Evolutionary conservation across 2,888 invertebrate genomes (phyloP), one percentile per base, ranked within the genome.

Genomic region (Caenorhabditis imperialis): DNA sequence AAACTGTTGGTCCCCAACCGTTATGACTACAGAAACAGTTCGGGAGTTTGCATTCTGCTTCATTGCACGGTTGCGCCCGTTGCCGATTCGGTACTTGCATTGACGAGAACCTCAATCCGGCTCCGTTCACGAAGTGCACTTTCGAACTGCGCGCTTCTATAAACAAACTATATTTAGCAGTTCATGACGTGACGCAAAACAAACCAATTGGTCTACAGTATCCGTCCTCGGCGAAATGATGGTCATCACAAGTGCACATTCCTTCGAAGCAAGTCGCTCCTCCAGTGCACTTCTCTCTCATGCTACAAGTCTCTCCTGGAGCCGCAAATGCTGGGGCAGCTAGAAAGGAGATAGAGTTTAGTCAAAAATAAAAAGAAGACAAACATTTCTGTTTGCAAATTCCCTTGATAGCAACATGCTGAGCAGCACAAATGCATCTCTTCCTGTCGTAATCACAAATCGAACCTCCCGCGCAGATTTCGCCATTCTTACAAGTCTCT

Each of bases 401-500:
- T 42, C 84, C 83, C 10, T 74, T 65, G 12, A 78, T 72, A 12
- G 75, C 74, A 12, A 70, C 57, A 62, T 85, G 85, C 12, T 80
- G 77, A 18, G 78, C 78, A 2, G 83, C 84, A 67, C 86, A 86
- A 42, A 83, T 82, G 72, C 86, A 86, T 50, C 70, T 72, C 40
- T 79, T 67, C 20, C 63, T 70, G 61, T 80, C 81, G n/a, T 55
- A 58, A 67, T 83, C 82, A 54, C 87, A 87, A 44, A 82, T 75
- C 5, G 87, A 82, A 7, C 87, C 87, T 6, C 87, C 87, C 3
- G 74, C 63, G 51, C 87, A 87, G 45, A 81, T 73, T 61, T 84
- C 84, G 35, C 82, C 82, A 30, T 75, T 72, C 20, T 75, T 73
- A 63, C 87, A 87, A 1, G 80, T 71, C n/a, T 73, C 60, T 18